phyloP scores from a whole-genome alignment of 1,140 invertebrate species.

The Manduca sexta region DNA sequence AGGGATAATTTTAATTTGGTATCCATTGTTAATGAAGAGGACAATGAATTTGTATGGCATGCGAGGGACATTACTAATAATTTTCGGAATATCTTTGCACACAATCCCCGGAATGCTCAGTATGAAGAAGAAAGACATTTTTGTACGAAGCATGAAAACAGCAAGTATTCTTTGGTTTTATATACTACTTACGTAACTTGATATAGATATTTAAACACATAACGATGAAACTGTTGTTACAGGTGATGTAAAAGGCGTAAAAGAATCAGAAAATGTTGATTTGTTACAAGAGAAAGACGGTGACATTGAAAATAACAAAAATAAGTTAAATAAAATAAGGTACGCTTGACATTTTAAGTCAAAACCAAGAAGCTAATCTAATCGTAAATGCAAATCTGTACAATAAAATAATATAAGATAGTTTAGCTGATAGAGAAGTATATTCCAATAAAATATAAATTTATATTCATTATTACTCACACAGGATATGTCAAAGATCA shows the following conservation, averaged over 20 bases:
- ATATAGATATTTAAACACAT: background rate
- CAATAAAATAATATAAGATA: too few species aligned
- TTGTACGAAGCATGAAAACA: conserved; percentile 28
- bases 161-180: conserved; percentile 49
- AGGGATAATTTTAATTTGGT: conserved; percentile 73
- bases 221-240: conserved; percentile 9
- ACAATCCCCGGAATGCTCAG: conserved; percentile 76
- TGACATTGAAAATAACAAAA: conserved; percentile 1
- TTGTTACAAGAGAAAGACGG: conserved; percentile 16
- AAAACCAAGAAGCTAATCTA: too few species aligned
- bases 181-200: background rate
- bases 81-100: conserved; percentile 75
- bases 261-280: conserved; percentile 29
- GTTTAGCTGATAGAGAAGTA: too few species aligned
- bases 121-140: conserved; percentile 73
- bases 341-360: background rate
- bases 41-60: conserved; percentile 75
- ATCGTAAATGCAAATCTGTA: too few species aligned
- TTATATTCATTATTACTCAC: background rate
- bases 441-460: background rate
- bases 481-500: too few species aligned
- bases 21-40: conserved; percentile 71
- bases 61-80: conserved; percentile 75
- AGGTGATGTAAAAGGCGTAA: conserved; percentile 22
- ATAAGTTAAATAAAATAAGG: conserved; percentile 14